phyloP scores from a whole-genome alignment of 2,797 vertebrate species.

The Galaxias olidus region DNA sequence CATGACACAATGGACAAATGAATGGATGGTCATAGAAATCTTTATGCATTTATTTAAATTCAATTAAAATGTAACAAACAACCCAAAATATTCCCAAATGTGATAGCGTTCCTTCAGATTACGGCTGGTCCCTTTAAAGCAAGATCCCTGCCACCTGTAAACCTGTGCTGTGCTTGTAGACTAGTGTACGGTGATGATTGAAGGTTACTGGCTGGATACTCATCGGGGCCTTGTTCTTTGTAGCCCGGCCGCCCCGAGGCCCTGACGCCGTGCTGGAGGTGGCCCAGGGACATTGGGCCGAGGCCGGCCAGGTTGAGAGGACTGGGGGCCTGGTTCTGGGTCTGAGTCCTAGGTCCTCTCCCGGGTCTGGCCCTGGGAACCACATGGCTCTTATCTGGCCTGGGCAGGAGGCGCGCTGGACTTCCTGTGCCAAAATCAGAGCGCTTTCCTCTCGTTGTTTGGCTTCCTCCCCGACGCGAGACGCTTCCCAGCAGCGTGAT shows the following conservation, averaged over 20 bases:
- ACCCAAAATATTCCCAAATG: too few species aligned
- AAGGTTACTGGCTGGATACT: conserved; percentile 73
- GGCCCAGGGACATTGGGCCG: conserved; percentile 76
- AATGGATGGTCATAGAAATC: too few species aligned
- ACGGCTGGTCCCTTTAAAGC: too few species aligned
- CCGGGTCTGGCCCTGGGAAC: conserved; percentile 95
- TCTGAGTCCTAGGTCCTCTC: conserved; percentile 75
- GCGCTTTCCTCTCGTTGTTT: conserved; percentile 99
- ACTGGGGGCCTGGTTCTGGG: conserved; percentile 59
- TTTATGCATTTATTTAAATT: too few species aligned
- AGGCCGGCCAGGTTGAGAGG: too few species aligned
- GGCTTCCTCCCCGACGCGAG: conserved; percentile 95
- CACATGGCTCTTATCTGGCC: conserved; percentile 94
- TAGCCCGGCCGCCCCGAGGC: conserved; percentile 83
- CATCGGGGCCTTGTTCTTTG: conserved; percentile 81
- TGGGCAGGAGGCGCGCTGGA: conserved; percentile 94
- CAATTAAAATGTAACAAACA: too few species aligned
- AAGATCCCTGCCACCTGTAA: too few species aligned
- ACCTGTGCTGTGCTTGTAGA: conserved; percentile 7
- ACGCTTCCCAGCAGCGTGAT: conserved; percentile 98
- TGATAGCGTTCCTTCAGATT: too few species aligned
- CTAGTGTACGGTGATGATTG: conserved; percentile 43
- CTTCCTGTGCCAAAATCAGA: conserved; percentile 99
- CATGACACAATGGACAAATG: too few species aligned
- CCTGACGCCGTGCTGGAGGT: conserved; percentile 83